Evolutionary conservation across 2,888 invertebrate genomes (phyloP), one percentile per base, ranked within the genome.

Genomic region (Branchellion lobata): DNA sequence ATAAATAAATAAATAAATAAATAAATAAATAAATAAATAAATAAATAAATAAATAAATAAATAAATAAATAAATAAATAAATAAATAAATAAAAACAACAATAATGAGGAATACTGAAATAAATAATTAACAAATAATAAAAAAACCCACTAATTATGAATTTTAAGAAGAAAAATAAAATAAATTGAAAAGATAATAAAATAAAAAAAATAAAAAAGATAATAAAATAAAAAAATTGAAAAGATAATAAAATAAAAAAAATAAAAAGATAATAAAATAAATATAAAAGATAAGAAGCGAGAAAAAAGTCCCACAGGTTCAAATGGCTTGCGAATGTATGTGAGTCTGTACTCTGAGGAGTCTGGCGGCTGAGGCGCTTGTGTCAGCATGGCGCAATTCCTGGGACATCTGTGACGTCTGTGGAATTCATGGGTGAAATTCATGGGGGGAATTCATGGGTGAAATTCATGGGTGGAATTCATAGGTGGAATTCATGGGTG

Each of bases 341-440:
- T 77, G 77, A 27, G 47, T 24, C 61, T 29, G 65, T 77, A 77
- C n/a, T 77, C 77, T 33, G n/a, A 24, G 61, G 21, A 14, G 61
- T 57, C 61, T 18, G 61, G 61, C 3, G 61, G 61, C 3, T 57
- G 14, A 3, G 21, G 5, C 3, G 14, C 21, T n/a, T 77, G 53
- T 34, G 65, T 33, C 40, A 65, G 1, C 2, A 51, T 33, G 77
- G 65, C 65, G 31, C 77, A 77, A 14, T 77, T 57, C 27, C 24
- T 77, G 24, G 77, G 77, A 36, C 77, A 77, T 24, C 61, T 31
- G 65, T 77, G 77, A 34, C 77, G 77, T 14, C 77, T 57, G 57
- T n/a, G n/a, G 24, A 24, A 24, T 1, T 34, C n/a, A 40, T 47
- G 24, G n/a, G 65, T 18, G 11, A 8, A 65, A n/a, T n/a, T 51